phyloP scores from a whole-genome alignment of 2,113 vertebrate species.

The Tinamus guttatus region DNA sequence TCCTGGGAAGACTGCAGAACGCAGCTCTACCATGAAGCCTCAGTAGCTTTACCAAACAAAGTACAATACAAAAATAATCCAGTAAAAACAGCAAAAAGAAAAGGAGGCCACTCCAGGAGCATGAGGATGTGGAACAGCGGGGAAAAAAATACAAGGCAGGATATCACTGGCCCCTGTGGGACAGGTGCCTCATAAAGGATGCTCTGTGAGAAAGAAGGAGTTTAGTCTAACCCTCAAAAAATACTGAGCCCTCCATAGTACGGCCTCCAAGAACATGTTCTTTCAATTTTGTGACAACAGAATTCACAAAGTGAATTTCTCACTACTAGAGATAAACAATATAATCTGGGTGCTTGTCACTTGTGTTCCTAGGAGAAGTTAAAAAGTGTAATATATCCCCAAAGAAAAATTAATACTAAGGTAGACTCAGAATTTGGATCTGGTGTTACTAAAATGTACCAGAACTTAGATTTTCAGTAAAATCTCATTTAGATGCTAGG shows the following conservation, averaged over 20 bases:
- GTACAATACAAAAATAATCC: not conserved
- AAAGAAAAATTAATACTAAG: not conserved
- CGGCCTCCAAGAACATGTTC: not conserved
- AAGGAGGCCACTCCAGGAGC: not conserved
- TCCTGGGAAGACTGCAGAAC: too few species aligned
- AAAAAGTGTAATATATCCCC: not conserved
- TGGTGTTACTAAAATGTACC: not conserved
- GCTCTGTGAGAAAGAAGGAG: rapidly evolving
- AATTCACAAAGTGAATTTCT: not conserved
- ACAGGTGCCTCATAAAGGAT: not conserved
- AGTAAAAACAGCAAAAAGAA: not conserved
- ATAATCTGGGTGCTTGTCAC: not conserved
- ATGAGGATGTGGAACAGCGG: not conserved
- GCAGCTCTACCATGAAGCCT: too few species aligned
- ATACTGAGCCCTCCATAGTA: not conserved
- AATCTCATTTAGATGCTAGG: not conserved
- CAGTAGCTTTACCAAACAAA: not conserved
- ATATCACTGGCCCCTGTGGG: not conserved
- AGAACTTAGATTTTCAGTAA: not conserved
- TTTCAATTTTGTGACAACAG: not conserved
- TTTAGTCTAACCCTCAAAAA: not conserved
- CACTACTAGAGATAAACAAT: not conserved
- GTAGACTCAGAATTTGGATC: not conserved
- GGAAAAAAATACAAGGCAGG: not conserved
- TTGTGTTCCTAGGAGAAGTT: not conserved